Evolutionary conservation across 2,888 invertebrate species (phyloP).

Genomic region (Callimorpha dominula): DNA sequence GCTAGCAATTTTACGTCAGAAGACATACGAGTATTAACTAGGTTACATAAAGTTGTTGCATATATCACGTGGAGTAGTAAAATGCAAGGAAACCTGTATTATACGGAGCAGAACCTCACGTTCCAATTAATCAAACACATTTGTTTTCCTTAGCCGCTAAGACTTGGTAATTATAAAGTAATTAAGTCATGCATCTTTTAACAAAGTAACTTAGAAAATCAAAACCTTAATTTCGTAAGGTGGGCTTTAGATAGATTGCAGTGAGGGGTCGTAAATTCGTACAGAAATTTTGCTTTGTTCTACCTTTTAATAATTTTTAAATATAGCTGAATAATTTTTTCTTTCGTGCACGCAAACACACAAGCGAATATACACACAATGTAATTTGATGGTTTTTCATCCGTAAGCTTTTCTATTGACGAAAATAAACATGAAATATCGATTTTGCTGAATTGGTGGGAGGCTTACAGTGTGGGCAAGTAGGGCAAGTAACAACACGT

Average conservation of each 20-base stretch:
- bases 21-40: neutral
- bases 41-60: neutral
- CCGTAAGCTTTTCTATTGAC: neutral
- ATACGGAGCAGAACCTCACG: neutral
- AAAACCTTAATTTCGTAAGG: neutral
- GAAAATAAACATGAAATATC: neutral
- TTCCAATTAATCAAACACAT: neutral
- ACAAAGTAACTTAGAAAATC: neutral
- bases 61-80: neutral
- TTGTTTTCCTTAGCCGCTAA: neutral
- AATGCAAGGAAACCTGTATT: neutral
- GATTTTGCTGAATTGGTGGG: neutral
- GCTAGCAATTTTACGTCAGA: neutral
- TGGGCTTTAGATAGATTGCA: no score
- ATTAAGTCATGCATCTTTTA: neutral
- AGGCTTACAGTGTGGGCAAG: neutral
- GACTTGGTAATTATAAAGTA: neutral
- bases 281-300: no score
- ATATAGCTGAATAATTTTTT: no score
- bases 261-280: no score
- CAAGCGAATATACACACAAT: no score
- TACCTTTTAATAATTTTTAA: no score
- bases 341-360: no score
- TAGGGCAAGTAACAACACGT: neutral
- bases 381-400: neutral